Conservation (phyloP, 1,140 invertebrate genomes). For the Drosophila athabasca region DNA sequence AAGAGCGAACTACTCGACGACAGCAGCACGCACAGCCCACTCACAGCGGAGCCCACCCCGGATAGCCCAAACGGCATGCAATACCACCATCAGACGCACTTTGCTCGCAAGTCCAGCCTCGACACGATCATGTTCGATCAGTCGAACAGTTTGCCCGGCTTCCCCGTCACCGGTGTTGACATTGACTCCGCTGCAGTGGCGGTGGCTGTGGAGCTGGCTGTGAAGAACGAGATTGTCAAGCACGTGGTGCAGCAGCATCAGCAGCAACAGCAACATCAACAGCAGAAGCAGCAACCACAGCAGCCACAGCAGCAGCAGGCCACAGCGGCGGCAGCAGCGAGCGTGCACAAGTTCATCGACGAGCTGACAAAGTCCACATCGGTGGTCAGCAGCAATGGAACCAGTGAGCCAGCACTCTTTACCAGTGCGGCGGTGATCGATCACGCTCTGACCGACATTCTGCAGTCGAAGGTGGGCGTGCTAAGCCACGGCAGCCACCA, state of each 20-base stretch:
- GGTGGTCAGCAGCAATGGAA: constrained; percentile 68
- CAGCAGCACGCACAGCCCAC: constrained; percentile 86
- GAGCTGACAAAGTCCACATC: constrained; percentile 74
- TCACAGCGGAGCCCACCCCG: constrained; percentile 75
- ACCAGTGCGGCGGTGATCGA: constrained; percentile 63
- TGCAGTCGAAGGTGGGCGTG: constrained; percentile 61
- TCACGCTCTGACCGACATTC: constrained; percentile 69
- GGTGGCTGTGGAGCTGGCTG: constrained; percentile 84
- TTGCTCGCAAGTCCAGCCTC: constrained; percentile 66
- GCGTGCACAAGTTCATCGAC: constrained; percentile 75
- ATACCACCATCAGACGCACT: constrained; percentile 63
- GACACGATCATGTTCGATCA: constrained; percentile 80
- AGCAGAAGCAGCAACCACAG: constrained; percentile 83
- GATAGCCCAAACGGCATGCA: constrained; percentile 62
- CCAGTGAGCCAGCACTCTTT: constrained; percentile 53
- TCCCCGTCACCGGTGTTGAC: constrained; percentile 59
- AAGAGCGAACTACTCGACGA: constrained; percentile 90
- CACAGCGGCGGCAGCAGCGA: constrained; percentile 66
- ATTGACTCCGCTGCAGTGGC: constrained; percentile 63
- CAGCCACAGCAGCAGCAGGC: constrained; percentile 36
- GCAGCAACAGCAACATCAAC: constrained; percentile 59
- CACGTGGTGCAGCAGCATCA: constrained; percentile 75
- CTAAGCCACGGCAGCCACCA: constrained; percentile 5
- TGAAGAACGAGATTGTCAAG: constrained; percentile 84
- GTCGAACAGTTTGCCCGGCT: constrained; percentile 74